Evolutionary conservation across 2,888 invertebrate species (phyloP), one percentile per base, ranked within the genome.

Genomic region (Stegophylla sp.): DNA sequence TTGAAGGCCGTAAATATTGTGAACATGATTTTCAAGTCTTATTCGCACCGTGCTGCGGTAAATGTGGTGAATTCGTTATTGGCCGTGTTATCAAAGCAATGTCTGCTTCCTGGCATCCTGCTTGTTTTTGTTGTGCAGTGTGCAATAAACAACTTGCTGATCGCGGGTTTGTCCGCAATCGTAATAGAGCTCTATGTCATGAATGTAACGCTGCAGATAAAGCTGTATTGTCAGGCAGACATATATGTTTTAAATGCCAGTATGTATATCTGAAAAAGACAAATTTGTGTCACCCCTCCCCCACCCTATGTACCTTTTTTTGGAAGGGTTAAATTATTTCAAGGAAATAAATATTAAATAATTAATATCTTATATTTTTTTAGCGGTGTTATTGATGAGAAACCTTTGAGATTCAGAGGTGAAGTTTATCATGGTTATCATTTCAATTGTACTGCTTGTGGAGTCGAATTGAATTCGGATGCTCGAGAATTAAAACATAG

Each of bases 341-440:
- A 7, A 34, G 7, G 34, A 7, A 34, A 34, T 34, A 34, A 34
- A 34, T 34, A 34, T 63, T 69, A 67, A n/a, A 73, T 63, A 73
- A n/a, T 56, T 48, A 3, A 69, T 72, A 3, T 20, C 23, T n/a
- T 3, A 56, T 64, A 41, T 69, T 56, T 71, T 84, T 87, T 48
- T 86, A 96, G 95, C 87, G 94, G 95, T 3, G 90, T 95, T 63
- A 95, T 96, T 85, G 96, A 96, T 86, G 96, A 94, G 84, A 94
- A 94, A 85, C 96, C 96, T 1, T 88, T 96, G 85, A 91, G 94
- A 83, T 97, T 94, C 88, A 92, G 96, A 64, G 97, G 97, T 66
- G 99, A 99, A 88, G 95, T 97, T 59, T 99, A 96, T 89, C 99
- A 99, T 88, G 96, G 98, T 0, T 99, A 99, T 88, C 99, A 99